Percentiles rank a stretch among this genome's conserved stretches.
These are phyloP conservation scores for Macaca nemestrina DNA, from an alignment of 2,113 vertebrate genomes.

Conservation along the genomic window DNA sequence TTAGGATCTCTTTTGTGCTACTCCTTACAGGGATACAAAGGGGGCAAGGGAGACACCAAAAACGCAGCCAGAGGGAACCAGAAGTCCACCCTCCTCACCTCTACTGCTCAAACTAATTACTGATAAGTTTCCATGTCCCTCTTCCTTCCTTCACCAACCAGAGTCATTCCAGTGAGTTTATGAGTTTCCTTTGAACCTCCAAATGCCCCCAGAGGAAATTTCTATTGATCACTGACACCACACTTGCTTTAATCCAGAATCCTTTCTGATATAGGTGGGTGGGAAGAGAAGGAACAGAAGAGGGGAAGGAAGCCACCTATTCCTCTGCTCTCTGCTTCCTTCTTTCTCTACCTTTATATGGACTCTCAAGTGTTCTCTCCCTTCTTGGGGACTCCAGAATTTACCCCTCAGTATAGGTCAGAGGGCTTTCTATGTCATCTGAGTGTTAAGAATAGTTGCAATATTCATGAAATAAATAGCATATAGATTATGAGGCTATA, in stretches of 20 bases:
- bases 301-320: rapidly evolving
- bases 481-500: constrained; percentile 7
- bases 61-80: background rate
- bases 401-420: background rate
- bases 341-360: background rate
- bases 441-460: constrained; percentile 33
- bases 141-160: background rate
- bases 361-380: background rate
- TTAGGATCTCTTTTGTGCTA: background rate
- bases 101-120: background rate
- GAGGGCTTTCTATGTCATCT: constrained; percentile 14
- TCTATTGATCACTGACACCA: background rate
- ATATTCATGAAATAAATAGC: constrained; percentile 37
- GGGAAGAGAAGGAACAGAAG: background rate
- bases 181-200: background rate
- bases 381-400: background rate
- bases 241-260: background rate
- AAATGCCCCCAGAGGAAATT: background rate
- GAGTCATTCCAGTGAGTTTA: background rate
- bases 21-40: background rate
- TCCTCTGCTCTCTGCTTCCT: background rate
- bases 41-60: too few relatives aligned
- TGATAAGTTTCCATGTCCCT: background rate
- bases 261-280: background rate
- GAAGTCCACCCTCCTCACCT: background rate